Conservation (phyloP, 1,140 invertebrate genomes). For the Acarapis woodi region DNA sequence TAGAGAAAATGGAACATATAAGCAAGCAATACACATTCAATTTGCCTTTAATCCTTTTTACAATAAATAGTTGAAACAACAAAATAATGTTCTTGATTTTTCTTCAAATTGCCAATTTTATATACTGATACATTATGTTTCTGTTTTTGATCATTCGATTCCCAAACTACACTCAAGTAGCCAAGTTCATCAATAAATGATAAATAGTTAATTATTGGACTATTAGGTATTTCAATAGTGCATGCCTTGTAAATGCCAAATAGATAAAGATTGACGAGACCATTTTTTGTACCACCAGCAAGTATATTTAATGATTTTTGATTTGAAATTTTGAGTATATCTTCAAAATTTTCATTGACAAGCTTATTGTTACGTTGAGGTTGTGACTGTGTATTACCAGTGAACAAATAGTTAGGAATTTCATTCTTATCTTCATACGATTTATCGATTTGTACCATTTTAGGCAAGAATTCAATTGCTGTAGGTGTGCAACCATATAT, state of each 20-base stretch:
- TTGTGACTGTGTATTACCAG: conserved; percentile 2
- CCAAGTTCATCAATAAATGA: too few species aligned
- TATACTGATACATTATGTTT: too few species aligned
- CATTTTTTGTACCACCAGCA: conserved; percentile 39
- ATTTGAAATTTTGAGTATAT: conserved; percentile 22
- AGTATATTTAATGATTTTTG: conserved; percentile 38
- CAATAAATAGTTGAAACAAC: too few species aligned
- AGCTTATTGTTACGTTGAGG: conserved; percentile 21
- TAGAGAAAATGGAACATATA: too few species aligned
- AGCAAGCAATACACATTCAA: too few species aligned
- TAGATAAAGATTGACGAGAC: conserved; percentile 38
- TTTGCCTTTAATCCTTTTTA: background rate
- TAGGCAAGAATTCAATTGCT: conserved; percentile 20
- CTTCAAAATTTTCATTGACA: conserved; percentile 28
- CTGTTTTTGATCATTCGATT: too few species aligned
- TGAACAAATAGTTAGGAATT: too few species aligned
- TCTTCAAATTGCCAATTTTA: too few species aligned
- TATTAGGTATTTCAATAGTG: too few species aligned
- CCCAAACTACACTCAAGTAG: too few species aligned
- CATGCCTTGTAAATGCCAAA: conserved; percentile 65
- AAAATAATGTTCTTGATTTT: too few species aligned
- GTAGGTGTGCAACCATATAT: background rate
- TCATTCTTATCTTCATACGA: conserved; percentile 19
- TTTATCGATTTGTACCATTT: conserved; percentile 27
- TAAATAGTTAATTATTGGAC: too few species aligned